These are phyloP conservation scores for Zeugodacus cucurbitae DNA, from an alignment of 1,140 invertebrate genomes.

Conservation along the genomic window DNA sequence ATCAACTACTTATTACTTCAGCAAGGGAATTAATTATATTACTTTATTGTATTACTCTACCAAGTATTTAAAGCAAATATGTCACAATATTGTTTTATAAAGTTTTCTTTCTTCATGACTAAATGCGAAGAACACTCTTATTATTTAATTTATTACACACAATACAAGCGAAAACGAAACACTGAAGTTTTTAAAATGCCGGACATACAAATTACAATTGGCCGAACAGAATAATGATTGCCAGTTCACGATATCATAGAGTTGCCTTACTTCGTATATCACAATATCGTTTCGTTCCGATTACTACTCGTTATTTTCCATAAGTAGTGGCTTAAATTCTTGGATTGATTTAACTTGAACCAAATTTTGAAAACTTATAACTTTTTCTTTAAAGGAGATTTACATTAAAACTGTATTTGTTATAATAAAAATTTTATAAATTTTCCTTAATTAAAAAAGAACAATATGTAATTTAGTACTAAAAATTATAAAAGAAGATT, in stretches of 20 bases:
- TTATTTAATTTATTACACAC: background rate
- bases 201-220: constrained; percentile 25
- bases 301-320: background rate
- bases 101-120: background rate
- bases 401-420: too few relatives aligned
- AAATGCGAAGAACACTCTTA: background rate
- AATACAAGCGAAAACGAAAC: constrained; percentile 28
- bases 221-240: background rate
- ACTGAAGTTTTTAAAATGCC: constrained; percentile 25
- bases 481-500: background rate
- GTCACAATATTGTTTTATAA: background rate
- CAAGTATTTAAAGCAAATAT: background rate
- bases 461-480: too few relatives aligned
- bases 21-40: background rate
- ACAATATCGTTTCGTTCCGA: background rate
- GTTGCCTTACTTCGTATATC: too few relatives aligned
- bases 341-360: too few relatives aligned
- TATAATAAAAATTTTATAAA: too few relatives aligned
- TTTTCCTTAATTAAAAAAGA: too few relatives aligned
- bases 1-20: background rate
- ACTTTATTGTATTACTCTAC: background rate
- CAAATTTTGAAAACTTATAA: too few relatives aligned
- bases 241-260: too few relatives aligned
- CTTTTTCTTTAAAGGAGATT: too few relatives aligned
- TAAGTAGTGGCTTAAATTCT: too few relatives aligned